Evolutionary conservation across 2,113 vertebrate species (phyloP).

Genomic region (Sminthopsis crassicaudata): DNA sequence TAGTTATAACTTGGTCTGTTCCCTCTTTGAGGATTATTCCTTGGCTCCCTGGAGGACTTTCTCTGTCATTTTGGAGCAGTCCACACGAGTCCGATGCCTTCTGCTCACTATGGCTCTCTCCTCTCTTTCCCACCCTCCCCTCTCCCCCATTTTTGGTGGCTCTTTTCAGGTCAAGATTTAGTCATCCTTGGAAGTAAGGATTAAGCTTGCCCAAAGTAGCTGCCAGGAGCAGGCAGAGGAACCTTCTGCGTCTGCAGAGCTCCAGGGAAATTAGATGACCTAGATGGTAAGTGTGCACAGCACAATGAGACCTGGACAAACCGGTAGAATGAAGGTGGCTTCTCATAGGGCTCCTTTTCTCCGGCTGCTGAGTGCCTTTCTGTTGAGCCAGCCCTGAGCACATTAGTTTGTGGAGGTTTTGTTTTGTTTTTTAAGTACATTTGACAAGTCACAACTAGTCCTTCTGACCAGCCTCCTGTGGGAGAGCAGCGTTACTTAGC

Average conservation of each 20-base stretch:
- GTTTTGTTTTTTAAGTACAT: background rate
- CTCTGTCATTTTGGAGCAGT: background rate
- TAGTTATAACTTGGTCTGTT: background rate
- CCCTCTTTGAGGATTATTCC: background rate
- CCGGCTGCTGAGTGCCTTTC: background rate
- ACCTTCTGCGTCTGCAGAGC: background rate
- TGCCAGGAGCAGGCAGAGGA: constrained; percentile 10
- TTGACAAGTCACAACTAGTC: background rate
- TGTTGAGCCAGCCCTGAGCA: background rate
- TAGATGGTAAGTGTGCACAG: constrained; percentile 64
- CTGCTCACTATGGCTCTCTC: background rate
- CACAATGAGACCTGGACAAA: background rate
- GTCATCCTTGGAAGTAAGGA: constrained; percentile 22
- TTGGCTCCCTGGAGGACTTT: background rate
- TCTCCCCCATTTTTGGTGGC: constrained; percentile 50
- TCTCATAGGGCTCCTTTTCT: background rate
- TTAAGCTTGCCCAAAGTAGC: constrained; percentile 14
- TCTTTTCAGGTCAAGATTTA: constrained; percentile 64
- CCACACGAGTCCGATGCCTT: background rate
- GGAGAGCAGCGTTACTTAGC: background rate
- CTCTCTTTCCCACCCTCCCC: no score
- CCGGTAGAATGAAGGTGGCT: background rate
- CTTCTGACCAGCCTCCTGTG: background rate
- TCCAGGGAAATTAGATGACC: constrained; percentile 27
- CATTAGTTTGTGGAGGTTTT: background rate